Base-by-base conservation (phyloP, 2,888 invertebrate genomes). In the Andrena praecox region DNA sequence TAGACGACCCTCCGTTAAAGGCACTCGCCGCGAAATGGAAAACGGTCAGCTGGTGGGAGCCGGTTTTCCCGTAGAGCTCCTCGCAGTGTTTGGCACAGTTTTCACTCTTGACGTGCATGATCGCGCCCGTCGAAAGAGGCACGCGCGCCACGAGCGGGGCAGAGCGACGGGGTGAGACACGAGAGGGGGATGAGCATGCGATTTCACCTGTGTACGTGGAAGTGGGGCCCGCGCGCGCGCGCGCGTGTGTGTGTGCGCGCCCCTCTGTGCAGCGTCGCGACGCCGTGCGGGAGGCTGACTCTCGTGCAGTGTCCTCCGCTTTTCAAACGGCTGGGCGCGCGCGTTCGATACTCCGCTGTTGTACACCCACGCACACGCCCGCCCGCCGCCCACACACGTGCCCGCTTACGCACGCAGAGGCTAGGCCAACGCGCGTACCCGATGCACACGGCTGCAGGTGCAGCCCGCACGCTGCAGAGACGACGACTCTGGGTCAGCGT, bases 71-170 rank as follows among this genome's bases (percentile, higher is more conserved):
- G 63, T 56, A 27, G 27, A 74, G 85, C 77, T 71, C 75, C 85
- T 79, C 80, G 78, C 82, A 63, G 71, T 85, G 84, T 89, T 90
- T 89, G 89, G 88, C 89, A 90, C 89, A 88, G 88, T 89, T 89
- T 89, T 87, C 85, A 78, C 86, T 85, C 75, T 85, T 80, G 75
- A 83, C 83, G 76, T 85, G 78, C 85, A 87, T 74, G 85, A 76
- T 80, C 79, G 76, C 85, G 77, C 73, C 72, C 64, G 75, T 84
- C 81, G 76, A 81, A 80, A 77, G 71, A 77, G 72, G 42, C 66
- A 29, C 67, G 50, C 71, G 71, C 54, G 59, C 62, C 72, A 54
- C 70, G 24, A 66, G 7, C 68, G 48, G 24, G 27, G 59, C 59
- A 66, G 60, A 75, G 64, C 27, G 69, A 75, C 56, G 63, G 60